phyloP scores from a whole-genome alignment of 2,797 vertebrate species.

The Iguana delicatissima region DNA sequence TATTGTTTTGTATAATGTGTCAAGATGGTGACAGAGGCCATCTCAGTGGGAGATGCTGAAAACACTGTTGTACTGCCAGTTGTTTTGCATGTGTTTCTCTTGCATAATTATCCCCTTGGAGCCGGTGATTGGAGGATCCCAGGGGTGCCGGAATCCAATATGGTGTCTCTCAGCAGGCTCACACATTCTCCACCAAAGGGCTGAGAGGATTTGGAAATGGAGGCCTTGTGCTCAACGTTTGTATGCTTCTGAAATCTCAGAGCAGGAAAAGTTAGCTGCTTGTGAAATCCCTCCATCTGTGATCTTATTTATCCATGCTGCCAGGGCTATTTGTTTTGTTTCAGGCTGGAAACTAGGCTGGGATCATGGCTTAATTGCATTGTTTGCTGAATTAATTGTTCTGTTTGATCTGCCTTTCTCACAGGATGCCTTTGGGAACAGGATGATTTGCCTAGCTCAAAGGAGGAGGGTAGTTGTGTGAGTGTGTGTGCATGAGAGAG shows the following conservation, averaged over 20 bases:
- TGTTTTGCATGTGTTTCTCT: slow-evolving; percentile 3
- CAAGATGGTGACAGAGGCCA: slow-evolving; percentile 3
- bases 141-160: slow-evolving; percentile 42
- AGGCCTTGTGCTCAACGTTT: slow-evolving; percentile 70
- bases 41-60: accelerated
- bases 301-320: slow-evolving; percentile 79
- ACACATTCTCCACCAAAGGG: slow-evolving; percentile 28
- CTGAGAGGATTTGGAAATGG: slow-evolving; percentile 50
- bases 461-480: slow-evolving; percentile 37
- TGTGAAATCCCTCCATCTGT: slow-evolving; percentile 78
- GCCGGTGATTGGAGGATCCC: slow-evolving; percentile 16
- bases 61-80: slow-evolving; percentile 25
- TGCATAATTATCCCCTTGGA: slow-evolving; percentile 4
- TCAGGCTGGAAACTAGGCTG: slow-evolving; percentile 76
- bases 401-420: slow-evolving; percentile 78
- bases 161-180: slow-evolving; percentile 67
- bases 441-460: slow-evolving; percentile 61
- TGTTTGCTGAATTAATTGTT: slow-evolving; percentile 86
- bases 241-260: slow-evolving; percentile 68
- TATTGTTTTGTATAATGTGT: slow-evolving; percentile 1
- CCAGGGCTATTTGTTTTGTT: slow-evolving; percentile 79
- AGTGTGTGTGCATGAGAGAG: slow-evolving; percentile 19
- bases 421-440: slow-evolving; percentile 68
- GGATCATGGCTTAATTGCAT: slow-evolving; percentile 76
- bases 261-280: slow-evolving; percentile 68